Percentiles rank a stretch among this genome's conserved stretches.
Evolutionary conservation across 2,888 invertebrate species (phyloP).

Genomic region (Morpho helenor): DNA sequence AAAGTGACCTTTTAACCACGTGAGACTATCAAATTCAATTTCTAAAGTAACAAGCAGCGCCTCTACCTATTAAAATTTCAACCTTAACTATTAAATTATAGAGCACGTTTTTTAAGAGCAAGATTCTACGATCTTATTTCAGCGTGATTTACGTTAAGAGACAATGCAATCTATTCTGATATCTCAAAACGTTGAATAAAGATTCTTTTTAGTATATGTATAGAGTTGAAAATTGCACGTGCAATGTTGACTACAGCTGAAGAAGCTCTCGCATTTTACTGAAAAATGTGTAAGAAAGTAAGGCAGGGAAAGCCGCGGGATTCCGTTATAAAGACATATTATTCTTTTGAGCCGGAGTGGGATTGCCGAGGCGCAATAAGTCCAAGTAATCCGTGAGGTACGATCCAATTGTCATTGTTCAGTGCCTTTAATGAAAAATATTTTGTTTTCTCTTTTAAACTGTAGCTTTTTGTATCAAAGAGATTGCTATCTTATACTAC

Average conservation of each 20-base stretch:
- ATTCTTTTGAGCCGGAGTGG: conserved; percentile 70
- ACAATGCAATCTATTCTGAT: conserved; percentile 72
- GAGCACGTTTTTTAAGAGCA: conserved; percentile 36
- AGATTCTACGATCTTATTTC: conserved; percentile 47
- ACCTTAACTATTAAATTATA: conserved; percentile 26
- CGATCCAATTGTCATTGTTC: conserved; percentile 70
- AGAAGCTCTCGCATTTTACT: conserved; percentile 71
- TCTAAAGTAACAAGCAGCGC: conserved; percentile 29
- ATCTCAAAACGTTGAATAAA: conserved; percentile 25
- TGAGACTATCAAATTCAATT: conserved; percentile 36
- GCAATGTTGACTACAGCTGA: conserved; percentile 40
- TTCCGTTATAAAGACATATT: conserved; percentile 76
- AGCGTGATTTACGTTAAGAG: conserved; percentile 66
- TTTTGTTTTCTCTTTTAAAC: conserved; percentile 58
- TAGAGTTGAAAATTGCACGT: conserved; percentile 36
- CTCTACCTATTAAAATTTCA: conserved; percentile 26
- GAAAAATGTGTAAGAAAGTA: conserved; percentile 72
- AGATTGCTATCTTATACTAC: conserved; percentile 31
- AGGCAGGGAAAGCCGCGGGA: conserved; percentile 69
- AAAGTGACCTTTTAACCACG: conserved; percentile 62
- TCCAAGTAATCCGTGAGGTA: conserved; percentile 71
- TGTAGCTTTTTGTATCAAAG: conserved; percentile 37
- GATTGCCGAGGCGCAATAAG: conserved; percentile 64
- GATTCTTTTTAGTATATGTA: conserved; percentile 18
- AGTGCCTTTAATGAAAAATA: conserved; percentile 73